Conservation (phyloP, 2,888 invertebrate genomes). For the Nephrocerus scutellatus region DNA sequence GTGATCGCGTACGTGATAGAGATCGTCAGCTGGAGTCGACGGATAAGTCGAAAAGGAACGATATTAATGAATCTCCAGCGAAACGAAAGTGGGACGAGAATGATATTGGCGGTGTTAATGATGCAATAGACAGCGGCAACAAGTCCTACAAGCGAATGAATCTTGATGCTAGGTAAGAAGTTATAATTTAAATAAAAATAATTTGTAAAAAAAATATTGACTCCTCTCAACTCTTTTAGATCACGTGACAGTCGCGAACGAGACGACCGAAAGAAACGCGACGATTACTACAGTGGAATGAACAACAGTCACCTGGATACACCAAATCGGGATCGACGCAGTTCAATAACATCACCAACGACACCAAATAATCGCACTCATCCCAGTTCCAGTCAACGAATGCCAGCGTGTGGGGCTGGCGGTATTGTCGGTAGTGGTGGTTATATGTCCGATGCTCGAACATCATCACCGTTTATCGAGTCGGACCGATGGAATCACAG, state of each 20-base stretch:
- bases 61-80: slow-evolving; percentile 30
- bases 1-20: slow-evolving; percentile 22
- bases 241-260: slow-evolving; percentile 37
- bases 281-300: slow-evolving; percentile 33
- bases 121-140: too few relatives aligned
- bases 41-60: slow-evolving; percentile 22
- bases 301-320: slow-evolving; percentile 23
- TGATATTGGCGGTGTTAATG: slow-evolving; percentile 42
- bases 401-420: slow-evolving; percentile 24
- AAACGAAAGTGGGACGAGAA: slow-evolving; percentile 55
- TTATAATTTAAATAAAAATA: background rate
- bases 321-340: slow-evolving; percentile 43
- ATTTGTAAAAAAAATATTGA: slow-evolving; percentile 5
- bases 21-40: slow-evolving; percentile 19
- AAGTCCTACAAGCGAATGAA: slow-evolving; percentile 48
- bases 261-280: slow-evolving; percentile 43
- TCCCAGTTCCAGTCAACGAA: slow-evolving; percentile 27
- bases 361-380: slow-evolving; percentile 31
- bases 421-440: slow-evolving; percentile 22
- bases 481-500: slow-evolving; percentile 39
- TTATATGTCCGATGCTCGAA: slow-evolving; percentile 34
- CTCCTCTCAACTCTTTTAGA: slow-evolving; percentile 23
- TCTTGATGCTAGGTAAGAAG: slow-evolving; percentile 26
- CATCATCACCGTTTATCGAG: slow-evolving; percentile 25
- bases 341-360: slow-evolving; percentile 41